phyloP scores from a whole-genome alignment of 2,888 invertebrate species.

The Euspilapteryx auroguttella region DNA sequence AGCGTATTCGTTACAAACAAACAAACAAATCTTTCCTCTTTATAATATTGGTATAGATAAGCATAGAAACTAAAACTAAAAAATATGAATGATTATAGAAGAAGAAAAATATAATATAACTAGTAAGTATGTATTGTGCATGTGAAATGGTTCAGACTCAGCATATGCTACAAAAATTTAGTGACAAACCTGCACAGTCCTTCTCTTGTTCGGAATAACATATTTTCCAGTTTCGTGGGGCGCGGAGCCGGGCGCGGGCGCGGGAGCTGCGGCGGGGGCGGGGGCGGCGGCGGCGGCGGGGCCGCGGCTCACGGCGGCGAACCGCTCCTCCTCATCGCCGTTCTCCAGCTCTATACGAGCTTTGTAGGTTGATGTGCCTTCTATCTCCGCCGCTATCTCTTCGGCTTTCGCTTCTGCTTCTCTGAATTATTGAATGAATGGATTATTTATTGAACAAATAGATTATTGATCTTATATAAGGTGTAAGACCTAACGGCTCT shows the following conservation, averaged over 20 bases:
- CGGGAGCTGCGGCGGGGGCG: conserved; percentile 2
- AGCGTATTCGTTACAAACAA: too few relatives aligned
- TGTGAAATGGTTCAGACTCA: too few relatives aligned
- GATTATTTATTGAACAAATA: background rate
- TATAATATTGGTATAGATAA: too few relatives aligned
- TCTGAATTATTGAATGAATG: conserved; percentile 22
- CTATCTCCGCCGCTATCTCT: conserved; percentile 91
- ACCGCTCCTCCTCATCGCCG: conserved; percentile 87
- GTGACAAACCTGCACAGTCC: conserved; percentile 58
- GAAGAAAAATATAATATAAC: too few relatives aligned
- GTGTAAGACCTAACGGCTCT: too few relatives aligned
- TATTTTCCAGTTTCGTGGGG: conserved; percentile 62
- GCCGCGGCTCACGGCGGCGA: conserved; percentile 81
- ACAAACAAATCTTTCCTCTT: too few relatives aligned
- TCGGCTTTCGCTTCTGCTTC: conserved; percentile 85
- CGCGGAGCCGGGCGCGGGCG: background rate
- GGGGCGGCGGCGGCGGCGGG: conserved; percentile 32
- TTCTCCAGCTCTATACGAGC: conserved; percentile 86
- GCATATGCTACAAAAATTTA: too few relatives aligned
- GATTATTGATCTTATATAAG: too few relatives aligned
- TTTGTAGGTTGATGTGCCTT: conserved; percentile 80
- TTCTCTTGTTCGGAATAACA: conserved; percentile 79
- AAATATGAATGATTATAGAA: too few relatives aligned
- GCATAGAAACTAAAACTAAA: too few relatives aligned
- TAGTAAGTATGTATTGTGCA: too few relatives aligned